Conservation (phyloP, 2,797 vertebrate species). For the Discoglossus pictus region DNA sequence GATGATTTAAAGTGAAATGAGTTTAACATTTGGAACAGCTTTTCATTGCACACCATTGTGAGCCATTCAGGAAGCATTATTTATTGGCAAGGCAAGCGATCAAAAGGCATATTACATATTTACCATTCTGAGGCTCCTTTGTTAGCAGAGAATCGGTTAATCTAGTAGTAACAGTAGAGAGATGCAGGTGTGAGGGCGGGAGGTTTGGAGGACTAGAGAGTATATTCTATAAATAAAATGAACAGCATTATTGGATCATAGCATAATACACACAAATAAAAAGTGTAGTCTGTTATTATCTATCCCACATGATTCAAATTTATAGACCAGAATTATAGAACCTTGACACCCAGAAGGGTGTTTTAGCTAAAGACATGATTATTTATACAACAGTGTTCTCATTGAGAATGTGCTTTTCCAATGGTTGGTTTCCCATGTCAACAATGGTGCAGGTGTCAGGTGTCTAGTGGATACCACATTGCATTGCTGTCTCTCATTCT, state of each 20-base stretch:
- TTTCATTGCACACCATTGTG: slow-evolving; percentile 26
- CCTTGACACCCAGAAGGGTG: too few species aligned
- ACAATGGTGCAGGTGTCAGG: too few species aligned
- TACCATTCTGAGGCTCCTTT: slow-evolving; percentile 18
- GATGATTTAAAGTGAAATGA: slow-evolving; percentile 45
- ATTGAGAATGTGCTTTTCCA: too few species aligned
- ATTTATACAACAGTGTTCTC: too few species aligned
- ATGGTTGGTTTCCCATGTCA: too few species aligned
- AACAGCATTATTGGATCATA: neutral
- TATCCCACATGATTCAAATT: too few species aligned
- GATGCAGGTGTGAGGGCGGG: neutral
- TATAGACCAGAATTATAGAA: too few species aligned
- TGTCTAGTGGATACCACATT: too few species aligned
- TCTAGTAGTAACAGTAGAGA: neutral
- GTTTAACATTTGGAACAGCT: slow-evolving; percentile 35
- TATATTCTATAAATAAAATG: neutral
- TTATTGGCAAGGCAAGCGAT: slow-evolving; percentile 33
- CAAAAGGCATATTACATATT: slow-evolving; percentile 25
- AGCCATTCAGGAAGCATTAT: slow-evolving; percentile 11
- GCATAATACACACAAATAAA: neutral
- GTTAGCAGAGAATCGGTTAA: neutral
- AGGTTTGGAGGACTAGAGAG: neutral
- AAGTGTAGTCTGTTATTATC: too few species aligned
- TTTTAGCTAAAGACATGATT: too few species aligned
- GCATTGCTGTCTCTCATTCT: too few species aligned